Base-by-base conservation (phyloP, 2,113 vertebrate genomes). In the Upupa epops region DNA sequence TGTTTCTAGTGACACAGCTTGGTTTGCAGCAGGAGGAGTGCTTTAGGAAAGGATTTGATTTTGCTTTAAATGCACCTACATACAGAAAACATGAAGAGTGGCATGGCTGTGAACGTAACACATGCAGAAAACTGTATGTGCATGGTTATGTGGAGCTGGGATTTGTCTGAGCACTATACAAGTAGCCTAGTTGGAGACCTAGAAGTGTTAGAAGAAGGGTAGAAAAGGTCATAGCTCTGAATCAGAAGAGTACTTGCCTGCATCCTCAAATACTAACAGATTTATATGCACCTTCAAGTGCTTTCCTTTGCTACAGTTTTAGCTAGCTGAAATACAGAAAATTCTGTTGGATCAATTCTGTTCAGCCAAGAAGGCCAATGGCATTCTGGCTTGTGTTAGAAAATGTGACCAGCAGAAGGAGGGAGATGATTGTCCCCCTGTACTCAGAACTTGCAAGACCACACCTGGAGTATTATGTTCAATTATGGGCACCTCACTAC, bases 101-200 rank as follows among this genome's bases (percentile, higher is more conserved):
- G 12, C 8, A 24, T 20, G 32, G 21, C 42, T 75, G n/a, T 34
- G 55, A 68, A 4, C 32, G 24, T 6, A 66, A 26, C 22, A 75
- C 58, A 45, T 37, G 26, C 34, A 46, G 52, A 9, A 36, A 21
- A 45, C 28, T 49, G 20, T 32, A 21, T 6, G 17, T 26, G 31
- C 21, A 31, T 0, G 8, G 36, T 13, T 31, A 16, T 29, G 55
- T 48, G 45, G 60, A 71, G 34, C 18, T 80, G 34, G n/a, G 55
- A 68, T 51, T 49, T 29, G 31, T 21, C 17, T 0, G 2, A 66
- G 60, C 2, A 1, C 36, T 0, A 0, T 49, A 37, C 0, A 2
- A 60, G 36, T 31, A 79, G 52, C 31, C 48, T 24, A 11, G 13
- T 12, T 0, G 1, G 40, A 1, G 7, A 66, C 58, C 31, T 49